A percentile compares a stretch with the other conserved stretches of the same genome.
Conservation (phyloP, 1,140 invertebrate species). For the Scaptomyza hsui region DNA sequence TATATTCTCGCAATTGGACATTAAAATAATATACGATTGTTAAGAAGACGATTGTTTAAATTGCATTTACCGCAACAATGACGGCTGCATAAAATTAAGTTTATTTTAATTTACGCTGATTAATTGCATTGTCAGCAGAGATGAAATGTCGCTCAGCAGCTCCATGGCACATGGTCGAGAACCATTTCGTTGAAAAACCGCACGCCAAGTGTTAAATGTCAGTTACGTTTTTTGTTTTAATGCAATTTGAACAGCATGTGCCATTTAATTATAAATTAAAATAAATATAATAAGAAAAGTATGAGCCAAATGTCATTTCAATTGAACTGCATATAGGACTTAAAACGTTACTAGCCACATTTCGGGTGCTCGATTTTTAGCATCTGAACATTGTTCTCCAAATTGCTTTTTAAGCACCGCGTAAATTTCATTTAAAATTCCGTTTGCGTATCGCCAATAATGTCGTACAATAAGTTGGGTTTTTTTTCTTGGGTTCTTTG, state of each 20-base stretch:
- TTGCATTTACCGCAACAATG: slow-evolving; percentile 52
- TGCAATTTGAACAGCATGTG: slow-evolving; percentile 50
- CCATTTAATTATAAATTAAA: slow-evolving; percentile 47
- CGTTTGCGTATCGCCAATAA: slow-evolving; percentile 61
- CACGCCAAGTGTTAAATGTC: slow-evolving; percentile 72
- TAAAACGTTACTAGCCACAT: slow-evolving; percentile 2
- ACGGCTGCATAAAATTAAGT: slow-evolving; percentile 66
- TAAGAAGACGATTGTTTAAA: slow-evolving; percentile 29
- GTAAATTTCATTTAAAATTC: slow-evolving; percentile 60
- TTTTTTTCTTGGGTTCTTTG: slow-evolving; percentile 17
- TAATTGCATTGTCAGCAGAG: slow-evolving; percentile 73
- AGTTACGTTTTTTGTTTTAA: slow-evolving; percentile 48
- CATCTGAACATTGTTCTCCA: slow-evolving; percentile 34
- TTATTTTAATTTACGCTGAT: slow-evolving; percentile 77
- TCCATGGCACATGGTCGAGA: slow-evolving; percentile 6
- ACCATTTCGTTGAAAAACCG: slow-evolving; percentile 37
- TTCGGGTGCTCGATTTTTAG: slow-evolving; percentile 39
- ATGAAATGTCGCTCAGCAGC: slow-evolving; percentile 35
- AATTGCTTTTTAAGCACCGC: slow-evolving; percentile 62
- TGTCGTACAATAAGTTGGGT: slow-evolving; percentile 69
- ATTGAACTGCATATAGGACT: slow-evolving; percentile 27
- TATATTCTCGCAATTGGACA: slow-evolving; percentile 10
- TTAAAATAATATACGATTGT: too few relatives aligned
- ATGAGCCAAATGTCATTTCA: slow-evolving; percentile 33
- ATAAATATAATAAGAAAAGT: slow-evolving; percentile 18